A percentile compares a stretch with the other conserved stretches of the same genome.
Conservation (phyloP, 2,797 vertebrate genomes). For the Pseudocheirus occidentalis region DNA sequence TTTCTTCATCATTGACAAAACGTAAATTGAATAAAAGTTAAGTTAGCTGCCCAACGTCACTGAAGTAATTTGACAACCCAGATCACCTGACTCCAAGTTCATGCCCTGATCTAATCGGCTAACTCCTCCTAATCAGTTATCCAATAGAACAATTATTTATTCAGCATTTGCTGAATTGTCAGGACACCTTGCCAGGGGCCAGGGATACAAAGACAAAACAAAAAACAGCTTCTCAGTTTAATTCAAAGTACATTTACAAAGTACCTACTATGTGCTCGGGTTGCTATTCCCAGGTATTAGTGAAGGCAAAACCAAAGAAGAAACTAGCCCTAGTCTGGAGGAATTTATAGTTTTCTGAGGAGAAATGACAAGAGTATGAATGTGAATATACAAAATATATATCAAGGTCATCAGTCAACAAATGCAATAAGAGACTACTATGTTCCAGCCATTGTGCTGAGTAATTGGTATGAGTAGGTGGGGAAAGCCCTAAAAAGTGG, state of each 20-base stretch:
- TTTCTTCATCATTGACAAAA: neutral
- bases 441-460: neutral
- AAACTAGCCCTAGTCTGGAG: neutral
- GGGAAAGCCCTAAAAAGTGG: neutral
- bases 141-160: neutral
- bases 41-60: neutral
- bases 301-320: neutral
- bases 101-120: neutral
- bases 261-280: neutral
- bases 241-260: neutral
- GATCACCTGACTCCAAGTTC: neutral
- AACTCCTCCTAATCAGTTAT: neutral
- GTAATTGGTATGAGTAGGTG: neutral
- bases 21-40: neutral
- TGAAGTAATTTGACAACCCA: neutral
- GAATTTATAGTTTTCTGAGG: neutral
- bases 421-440: neutral
- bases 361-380: neutral
- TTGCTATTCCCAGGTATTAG: neutral
- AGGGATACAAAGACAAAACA: neutral
- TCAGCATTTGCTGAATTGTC: neutral
- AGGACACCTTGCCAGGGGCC: neutral
- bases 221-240: neutral
- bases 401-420: neutral
- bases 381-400: neutral